These are phyloP conservation scores for Eupeodes luniger DNA, from an alignment of 2,888 invertebrate species.

Conservation along the genomic window DNA sequence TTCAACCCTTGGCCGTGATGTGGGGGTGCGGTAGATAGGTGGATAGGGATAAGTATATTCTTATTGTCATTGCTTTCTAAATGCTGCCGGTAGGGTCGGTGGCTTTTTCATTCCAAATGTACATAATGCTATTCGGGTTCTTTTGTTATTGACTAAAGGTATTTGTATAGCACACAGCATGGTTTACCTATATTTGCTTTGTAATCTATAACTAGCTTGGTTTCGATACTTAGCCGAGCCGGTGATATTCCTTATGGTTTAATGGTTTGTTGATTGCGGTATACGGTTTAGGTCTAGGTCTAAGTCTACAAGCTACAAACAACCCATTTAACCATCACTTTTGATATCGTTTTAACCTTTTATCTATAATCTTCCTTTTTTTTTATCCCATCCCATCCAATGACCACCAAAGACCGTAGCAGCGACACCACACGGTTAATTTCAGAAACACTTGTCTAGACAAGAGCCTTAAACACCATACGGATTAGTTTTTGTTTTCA, in stretches of 20 bases:
- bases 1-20: constrained; percentile 56
- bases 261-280: constrained; percentile 56
- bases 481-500: constrained; percentile 27
- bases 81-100: not conserved
- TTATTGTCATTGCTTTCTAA: constrained; percentile 43
- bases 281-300: not conserved
- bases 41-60: not conserved
- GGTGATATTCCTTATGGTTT: constrained; percentile 36
- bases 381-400: not conserved
- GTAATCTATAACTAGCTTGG: constrained; percentile 38
- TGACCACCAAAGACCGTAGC: constrained; percentile 39
- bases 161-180: not conserved
- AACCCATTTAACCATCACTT: constrained; percentile 15
- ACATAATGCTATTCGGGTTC: not conserved
- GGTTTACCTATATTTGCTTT: constrained; percentile 32
- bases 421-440: constrained; percentile 58
- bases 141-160: not conserved
- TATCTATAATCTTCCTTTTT: not conserved
- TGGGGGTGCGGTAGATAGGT: not conserved
- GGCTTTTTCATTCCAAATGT: constrained; percentile 22
- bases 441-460: constrained; percentile 66
- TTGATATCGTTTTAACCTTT: constrained; percentile 45
- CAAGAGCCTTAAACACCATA: constrained; percentile 25
- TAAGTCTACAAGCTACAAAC: not conserved
- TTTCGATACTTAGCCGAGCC: constrained; percentile 38